phyloP scores from a whole-genome alignment of 2,113 vertebrate species.

The Peromyscus leucopus region DNA sequence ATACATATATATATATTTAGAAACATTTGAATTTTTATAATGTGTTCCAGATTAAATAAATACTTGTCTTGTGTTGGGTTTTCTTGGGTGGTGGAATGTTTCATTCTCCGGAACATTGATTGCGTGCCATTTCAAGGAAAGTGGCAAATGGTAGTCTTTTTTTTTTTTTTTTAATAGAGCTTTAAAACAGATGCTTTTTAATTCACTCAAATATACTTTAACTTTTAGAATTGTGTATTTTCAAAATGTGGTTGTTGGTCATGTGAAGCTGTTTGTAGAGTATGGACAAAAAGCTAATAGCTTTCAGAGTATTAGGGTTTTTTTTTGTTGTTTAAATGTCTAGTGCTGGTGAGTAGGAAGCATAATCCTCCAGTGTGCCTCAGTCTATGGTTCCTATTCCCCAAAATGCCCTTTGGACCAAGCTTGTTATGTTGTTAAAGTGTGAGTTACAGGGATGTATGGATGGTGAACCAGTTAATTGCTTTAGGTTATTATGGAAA shows the following conservation, averaged over 20 bases:
- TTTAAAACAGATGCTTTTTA: conserved; percentile 50
- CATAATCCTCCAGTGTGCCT: neutral
- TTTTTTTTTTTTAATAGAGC: neutral
- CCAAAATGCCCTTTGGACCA: neutral
- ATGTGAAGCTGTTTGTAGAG: conserved; percentile 46
- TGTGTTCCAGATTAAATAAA: conserved; percentile 88
- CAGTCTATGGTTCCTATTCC: neutral
- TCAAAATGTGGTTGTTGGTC: neutral
- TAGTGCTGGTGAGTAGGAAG: neutral
- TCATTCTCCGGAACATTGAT: conserved; percentile 56
- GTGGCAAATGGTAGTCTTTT: conserved; percentile 50
- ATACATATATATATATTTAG: conserved; percentile 79
- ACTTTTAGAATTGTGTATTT: conserved; percentile 48
- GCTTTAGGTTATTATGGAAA: conserved; percentile 60
- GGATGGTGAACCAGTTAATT: conserved; percentile 41
- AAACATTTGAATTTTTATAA: conserved; percentile 85
- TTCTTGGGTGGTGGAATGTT: conserved; percentile 82
- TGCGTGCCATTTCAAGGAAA: conserved; percentile 22
- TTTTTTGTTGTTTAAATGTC: conserved; percentile 32
- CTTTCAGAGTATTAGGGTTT: conserved; percentile 20
- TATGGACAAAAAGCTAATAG: conserved; percentile 33
- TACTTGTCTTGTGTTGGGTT: conserved; percentile 85
- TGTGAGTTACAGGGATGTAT: conserved; percentile 5
- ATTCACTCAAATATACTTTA: conserved; percentile 33
- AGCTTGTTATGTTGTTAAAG: conserved; percentile 46